A percentile compares a stretch with the other conserved stretches of the same genome.
phyloP scores from a whole-genome alignment of 1,140 invertebrate species.

The Semibalanus balanoides region DNA sequence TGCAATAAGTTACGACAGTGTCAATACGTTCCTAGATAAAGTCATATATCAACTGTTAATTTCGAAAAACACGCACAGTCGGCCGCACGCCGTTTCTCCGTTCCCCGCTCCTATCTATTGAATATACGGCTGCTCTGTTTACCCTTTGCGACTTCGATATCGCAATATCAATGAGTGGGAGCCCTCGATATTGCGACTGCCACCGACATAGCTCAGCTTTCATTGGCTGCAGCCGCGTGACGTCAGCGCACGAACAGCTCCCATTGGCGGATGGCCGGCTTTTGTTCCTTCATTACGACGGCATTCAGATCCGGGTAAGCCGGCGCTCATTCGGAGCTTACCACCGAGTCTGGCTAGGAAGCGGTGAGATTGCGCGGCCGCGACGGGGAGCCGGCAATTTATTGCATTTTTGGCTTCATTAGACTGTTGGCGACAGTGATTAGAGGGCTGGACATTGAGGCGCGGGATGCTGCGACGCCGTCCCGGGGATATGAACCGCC shows the following conservation, averaged over 20 bases:
- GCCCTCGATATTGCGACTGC: background rate
- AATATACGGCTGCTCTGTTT: no score
- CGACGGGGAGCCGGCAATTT: background rate
- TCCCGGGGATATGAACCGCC: background rate
- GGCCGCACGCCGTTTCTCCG: no score
- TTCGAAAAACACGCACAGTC: no score
- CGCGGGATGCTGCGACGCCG: background rate
- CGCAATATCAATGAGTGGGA: background rate
- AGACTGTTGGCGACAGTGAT: background rate
- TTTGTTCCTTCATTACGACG: background rate
- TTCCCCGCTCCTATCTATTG: no score
- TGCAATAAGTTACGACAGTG: no score
- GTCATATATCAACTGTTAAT: no score
- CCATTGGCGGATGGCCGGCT: background rate
- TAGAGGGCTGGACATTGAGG: background rate
- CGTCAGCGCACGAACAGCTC: background rate
- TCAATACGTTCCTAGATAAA: no score
- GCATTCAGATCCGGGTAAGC: background rate
- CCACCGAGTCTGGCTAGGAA: background rate
- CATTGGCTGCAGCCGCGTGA: background rate
- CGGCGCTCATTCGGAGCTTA: background rate
- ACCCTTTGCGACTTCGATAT: background rate
- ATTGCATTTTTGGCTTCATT: conserved; percentile 2
- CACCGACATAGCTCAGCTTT: background rate
- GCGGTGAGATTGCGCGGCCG: background rate